Conservation (phyloP, 1,140 invertebrate species). For the Conus ventricosus region DNA sequence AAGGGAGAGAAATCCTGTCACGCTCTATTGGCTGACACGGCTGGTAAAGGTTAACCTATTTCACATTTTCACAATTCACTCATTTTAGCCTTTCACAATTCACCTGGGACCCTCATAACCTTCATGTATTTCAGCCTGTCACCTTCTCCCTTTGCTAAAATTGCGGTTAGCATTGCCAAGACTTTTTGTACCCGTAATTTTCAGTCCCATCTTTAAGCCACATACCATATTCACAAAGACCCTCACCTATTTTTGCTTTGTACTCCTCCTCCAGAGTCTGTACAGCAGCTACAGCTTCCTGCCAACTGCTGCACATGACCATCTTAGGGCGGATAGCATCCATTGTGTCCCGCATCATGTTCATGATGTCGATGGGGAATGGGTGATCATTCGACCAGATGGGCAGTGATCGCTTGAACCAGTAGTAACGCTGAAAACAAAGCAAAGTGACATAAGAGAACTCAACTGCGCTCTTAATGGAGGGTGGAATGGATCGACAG, state of each 20-base stretch:
- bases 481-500: too few relatives aligned
- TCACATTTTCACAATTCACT: not conserved
- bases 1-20: too few relatives aligned
- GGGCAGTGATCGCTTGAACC: conserved; percentile 1
- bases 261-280: conserved; percentile 85
- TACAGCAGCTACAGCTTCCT: conserved; percentile 86
- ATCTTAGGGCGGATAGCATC: conserved; percentile 27
- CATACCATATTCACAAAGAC: not conserved
- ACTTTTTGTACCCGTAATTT: too few relatives aligned
- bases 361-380: conserved; percentile 91
- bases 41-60: too few relatives aligned
- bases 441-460: too few relatives aligned
- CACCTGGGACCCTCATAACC: not conserved
- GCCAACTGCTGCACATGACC: conserved; percentile 76
- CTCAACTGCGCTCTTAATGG: too few relatives aligned
- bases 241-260: conserved; percentile 40
- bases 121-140: not conserved
- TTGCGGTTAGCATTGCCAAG: not conserved
- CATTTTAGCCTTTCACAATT: not conserved
- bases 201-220: too few relatives aligned
- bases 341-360: conserved; percentile 85
- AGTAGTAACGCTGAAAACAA: conserved; percentile 19
- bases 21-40: too few relatives aligned
- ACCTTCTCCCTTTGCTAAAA: not conserved
- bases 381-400: conserved; percentile 58